These are phyloP conservation scores for Copsychus sechellarum DNA, from an alignment of 2,113 vertebrate species.

Conservation along the genomic window DNA sequence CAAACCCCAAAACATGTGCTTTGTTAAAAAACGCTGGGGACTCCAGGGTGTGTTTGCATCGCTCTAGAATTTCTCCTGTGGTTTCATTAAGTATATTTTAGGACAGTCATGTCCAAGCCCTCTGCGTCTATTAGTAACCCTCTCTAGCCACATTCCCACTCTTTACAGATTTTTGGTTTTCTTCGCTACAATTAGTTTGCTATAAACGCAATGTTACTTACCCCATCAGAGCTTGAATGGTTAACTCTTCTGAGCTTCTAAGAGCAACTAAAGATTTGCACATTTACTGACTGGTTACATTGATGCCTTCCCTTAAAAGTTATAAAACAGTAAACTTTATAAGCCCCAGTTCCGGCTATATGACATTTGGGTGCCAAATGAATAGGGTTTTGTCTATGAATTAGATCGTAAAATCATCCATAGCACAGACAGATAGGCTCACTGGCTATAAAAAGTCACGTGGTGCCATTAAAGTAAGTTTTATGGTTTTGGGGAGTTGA, in stretches of 20 bases:
- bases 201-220: constrained; percentile 86
- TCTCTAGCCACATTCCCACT: constrained; percentile 49
- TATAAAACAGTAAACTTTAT: constrained; percentile 97
- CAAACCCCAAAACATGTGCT: constrained; percentile 3
- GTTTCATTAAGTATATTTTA: constrained; percentile 47
- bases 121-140: constrained; percentile 4
- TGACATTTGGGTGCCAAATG: constrained; percentile 98
- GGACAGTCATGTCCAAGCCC: constrained; percentile 16
- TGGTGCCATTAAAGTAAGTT: constrained; percentile 99
- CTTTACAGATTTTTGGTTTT: constrained; percentile 60
- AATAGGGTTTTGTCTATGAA: constrained; percentile 99
- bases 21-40: constrained; percentile 54
- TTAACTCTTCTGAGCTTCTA: constrained; percentile 83
- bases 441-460: constrained; percentile 99
- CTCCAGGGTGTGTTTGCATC: constrained; percentile 46
- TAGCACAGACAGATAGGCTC: constrained; percentile 98
- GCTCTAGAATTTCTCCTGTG: constrained; percentile 38
- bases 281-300: constrained; percentile 82
- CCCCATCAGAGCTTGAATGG: constrained; percentile 83
- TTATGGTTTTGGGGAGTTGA: constrained; percentile 99
- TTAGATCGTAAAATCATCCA: constrained; percentile 99
- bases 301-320: constrained; percentile 87
- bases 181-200: constrained; percentile 72
- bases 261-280: constrained; percentile 83
- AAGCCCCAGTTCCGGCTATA: constrained; percentile 92